Conservation (phyloP, 2,888 invertebrate species). For the Tinea trinotella region DNA sequence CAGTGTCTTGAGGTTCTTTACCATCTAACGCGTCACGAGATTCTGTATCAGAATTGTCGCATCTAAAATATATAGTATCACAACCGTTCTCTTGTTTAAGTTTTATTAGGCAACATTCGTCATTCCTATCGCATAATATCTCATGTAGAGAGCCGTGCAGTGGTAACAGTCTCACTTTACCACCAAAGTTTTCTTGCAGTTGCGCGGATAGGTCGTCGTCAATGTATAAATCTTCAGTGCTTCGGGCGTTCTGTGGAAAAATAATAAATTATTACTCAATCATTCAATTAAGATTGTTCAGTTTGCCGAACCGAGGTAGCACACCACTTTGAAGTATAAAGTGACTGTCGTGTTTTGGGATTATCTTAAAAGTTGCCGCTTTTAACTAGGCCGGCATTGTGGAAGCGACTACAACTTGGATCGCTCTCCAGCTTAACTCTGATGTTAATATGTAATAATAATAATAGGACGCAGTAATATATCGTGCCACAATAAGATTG, state of each 20-base stretch:
- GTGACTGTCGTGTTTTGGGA: no score
- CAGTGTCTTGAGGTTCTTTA: conserved; percentile 39
- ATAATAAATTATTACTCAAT: no score
- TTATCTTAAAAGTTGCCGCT: no score
- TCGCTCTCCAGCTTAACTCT: no score
- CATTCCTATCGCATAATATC: conserved; percentile 56
- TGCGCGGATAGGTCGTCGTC: conserved; percentile 67
- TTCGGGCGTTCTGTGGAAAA: conserved; percentile 58
- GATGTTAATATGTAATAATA: no score
- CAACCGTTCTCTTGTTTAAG: conserved; percentile 61
- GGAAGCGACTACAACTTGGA: no score
- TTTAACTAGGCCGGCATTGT: no score
- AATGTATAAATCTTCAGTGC: conserved; percentile 71
- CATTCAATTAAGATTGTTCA: neutral
- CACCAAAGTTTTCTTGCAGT: conserved; percentile 61
- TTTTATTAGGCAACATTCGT: conserved; percentile 63
- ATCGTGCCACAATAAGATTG: no score
- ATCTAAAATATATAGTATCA: conserved; percentile 55
- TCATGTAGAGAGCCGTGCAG: conserved; percentile 62
- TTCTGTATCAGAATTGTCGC: conserved; percentile 55
- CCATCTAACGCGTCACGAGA: conserved; percentile 53
- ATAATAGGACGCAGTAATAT: no score
- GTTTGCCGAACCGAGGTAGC: no score
- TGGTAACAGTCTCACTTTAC: conserved; percentile 53
- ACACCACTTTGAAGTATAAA: no score